Evolutionary conservation across 2,113 vertebrate species (phyloP), one percentile per base, ranked within the genome.

Genomic region (Bolborhynchus lineola): DNA sequence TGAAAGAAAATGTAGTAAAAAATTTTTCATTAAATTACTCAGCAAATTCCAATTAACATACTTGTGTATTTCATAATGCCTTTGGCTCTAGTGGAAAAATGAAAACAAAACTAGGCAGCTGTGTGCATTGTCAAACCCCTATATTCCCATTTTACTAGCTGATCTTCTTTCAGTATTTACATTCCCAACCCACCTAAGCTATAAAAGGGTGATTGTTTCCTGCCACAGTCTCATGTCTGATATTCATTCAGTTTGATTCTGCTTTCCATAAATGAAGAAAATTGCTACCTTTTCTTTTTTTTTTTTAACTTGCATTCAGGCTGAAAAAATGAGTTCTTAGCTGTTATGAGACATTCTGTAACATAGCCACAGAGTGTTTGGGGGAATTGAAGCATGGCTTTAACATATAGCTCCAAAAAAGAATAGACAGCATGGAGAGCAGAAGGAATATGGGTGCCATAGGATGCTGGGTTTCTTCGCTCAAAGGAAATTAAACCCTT

Each of bases 101-200:
- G 2, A 47, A 81, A 86, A 77, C 3, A 77, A 63, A 71, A 37
- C 23, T 46, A 3, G 6, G 39, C 41, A 70, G 2, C 21, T 59
- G 2, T 55, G 4, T 74, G 7, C 17, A 26, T 52, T 80, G 10
- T 80, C 59, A 88, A 7, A 59, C 4, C 19, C 46, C 11, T 60
- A 13, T 23, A 72, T 44, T 65, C 23, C 2, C 11, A 18, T 69
- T 88, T 77, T 63, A 37, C 28, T 55, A 53, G 15, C 6, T 81
- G 16, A 35, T 46, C 25, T 72, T 68, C 12, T 62, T 11, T 41
- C 31, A 29, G 20, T 77, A 11, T 74, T 88, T 70, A 65, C 2
- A 29, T 44, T 64, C 29, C 19, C 0, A 1, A 25, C 6, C 19
- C 44, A 15, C 7, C 13, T 16, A 71, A 8, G 2, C 15, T 55